These are phyloP conservation scores for Quiscalus mexicanus DNA, from an alignment of 2,113 vertebrate species.

Conservation along the genomic window DNA sequence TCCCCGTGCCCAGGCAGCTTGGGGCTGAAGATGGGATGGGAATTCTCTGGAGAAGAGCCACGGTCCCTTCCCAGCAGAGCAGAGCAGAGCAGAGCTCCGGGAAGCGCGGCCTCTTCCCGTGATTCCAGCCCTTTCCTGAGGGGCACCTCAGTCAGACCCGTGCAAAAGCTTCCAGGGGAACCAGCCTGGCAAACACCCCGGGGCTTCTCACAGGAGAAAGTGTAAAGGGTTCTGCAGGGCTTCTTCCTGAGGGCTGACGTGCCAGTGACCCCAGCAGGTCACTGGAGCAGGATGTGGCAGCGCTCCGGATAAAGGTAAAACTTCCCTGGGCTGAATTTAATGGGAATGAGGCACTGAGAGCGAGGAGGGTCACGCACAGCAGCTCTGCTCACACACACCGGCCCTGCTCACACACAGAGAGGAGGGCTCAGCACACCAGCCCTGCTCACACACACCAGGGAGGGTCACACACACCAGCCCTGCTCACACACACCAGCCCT, in stretches of 20 bases:
- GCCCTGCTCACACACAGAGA: too few relatives aligned
- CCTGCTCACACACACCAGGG: too few relatives aligned
- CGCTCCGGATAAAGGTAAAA: not conserved
- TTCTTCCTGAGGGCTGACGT: not conserved
- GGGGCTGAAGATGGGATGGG: not conserved
- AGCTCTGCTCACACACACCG: not conserved
- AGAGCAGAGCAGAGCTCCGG: slow-evolving; percentile 46
- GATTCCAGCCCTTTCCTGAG: not conserved
- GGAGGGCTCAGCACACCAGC: too few relatives aligned
- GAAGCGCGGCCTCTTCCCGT: slow-evolving; percentile 57
- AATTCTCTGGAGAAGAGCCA: slow-evolving; percentile 53
- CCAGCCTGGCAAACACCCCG: not conserved
- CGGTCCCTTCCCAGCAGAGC: slow-evolving; percentile 66
- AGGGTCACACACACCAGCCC: too few relatives aligned
- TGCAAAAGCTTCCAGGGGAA: not conserved
- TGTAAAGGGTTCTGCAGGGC: accelerated
- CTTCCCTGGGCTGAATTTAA: not conserved
- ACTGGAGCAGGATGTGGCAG: not conserved
- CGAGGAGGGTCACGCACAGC: accelerated
- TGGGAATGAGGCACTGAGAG: not conserved
- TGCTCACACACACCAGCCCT: too few relatives aligned
- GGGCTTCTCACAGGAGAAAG: not conserved
- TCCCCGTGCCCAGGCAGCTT: not conserved
- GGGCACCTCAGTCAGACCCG: accelerated
- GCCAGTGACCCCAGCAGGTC: not conserved